Evolutionary conservation across 2,888 invertebrate genomes (phyloP).

Genomic region (Agonopterix alstromeriana): DNA sequence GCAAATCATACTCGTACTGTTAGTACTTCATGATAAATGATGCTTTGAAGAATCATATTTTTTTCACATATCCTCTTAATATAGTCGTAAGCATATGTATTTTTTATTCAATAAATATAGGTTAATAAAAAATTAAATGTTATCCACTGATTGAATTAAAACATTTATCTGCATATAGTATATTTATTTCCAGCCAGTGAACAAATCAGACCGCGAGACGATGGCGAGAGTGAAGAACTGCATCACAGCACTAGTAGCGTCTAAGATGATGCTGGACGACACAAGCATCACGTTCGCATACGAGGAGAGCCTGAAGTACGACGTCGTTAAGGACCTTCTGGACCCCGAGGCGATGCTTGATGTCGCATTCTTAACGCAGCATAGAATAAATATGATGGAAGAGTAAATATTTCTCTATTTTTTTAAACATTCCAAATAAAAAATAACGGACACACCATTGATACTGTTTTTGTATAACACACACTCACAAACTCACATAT

Average conservation of each 20-base stretch:
- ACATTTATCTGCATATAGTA: not conserved
- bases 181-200: conserved; percentile 76
- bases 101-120: no score
- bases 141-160: no score
- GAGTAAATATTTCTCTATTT: conserved; percentile 26
- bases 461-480: no score
- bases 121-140: no score
- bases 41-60: no score
- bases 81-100: no score
- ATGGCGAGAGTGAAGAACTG: conserved; percentile 94
- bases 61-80: no score
- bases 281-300: conserved; percentile 94
- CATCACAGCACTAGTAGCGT: conserved; percentile 88
- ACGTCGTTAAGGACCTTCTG: conserved; percentile 83
- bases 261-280: conserved; percentile 93
- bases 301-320: conserved; percentile 91
- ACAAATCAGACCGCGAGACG: conserved; percentile 85
- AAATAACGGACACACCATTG: no score
- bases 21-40: no score
- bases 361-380: conserved; percentile 87
- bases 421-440: conserved; percentile 9
- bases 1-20: no score
- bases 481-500: no score
- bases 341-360: conserved; percentile 91
- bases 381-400: conserved; percentile 74